phyloP scores from a whole-genome alignment of 2,888 invertebrate genomes.

The Panopea generosa region DNA sequence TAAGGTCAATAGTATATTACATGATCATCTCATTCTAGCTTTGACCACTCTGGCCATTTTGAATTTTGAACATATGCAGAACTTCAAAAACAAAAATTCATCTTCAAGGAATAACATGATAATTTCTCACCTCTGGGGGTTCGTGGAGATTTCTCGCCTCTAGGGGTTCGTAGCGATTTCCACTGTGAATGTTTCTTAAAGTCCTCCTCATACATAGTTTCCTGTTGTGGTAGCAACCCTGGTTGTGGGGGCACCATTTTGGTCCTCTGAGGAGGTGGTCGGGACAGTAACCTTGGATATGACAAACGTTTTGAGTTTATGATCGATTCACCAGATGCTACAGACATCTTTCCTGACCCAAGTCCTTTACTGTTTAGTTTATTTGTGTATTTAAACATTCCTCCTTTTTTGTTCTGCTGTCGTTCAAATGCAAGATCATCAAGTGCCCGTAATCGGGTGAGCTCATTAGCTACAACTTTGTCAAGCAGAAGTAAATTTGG shows the following conservation, averaged over 20 bases:
- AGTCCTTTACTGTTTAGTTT: slow-evolving; percentile 6
- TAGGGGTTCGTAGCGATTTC: slow-evolving; percentile 32
- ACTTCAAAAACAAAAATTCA: too few species aligned
- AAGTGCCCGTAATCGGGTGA: slow-evolving; percentile 67
- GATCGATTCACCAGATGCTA: not conserved
- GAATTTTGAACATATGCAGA: too few species aligned
- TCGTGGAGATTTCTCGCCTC: slow-evolving; percentile 33
- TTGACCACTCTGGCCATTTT: too few species aligned
- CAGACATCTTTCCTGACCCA: slow-evolving; percentile 10
- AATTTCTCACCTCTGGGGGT: too few species aligned
- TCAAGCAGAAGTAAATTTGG: slow-evolving; percentile 79
- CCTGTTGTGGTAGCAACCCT: slow-evolving; percentile 50
- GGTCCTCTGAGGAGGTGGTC: slow-evolving; percentile 18
- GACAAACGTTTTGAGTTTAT: slow-evolving; percentile 71
- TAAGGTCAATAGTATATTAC: too few species aligned
- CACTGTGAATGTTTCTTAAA: slow-evolving; percentile 40
- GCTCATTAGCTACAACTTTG: slow-evolving; percentile 76
- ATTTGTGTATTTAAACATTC: slow-evolving; percentile 48
- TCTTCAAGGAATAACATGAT: too few species aligned
- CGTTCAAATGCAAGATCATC: slow-evolving; percentile 80
- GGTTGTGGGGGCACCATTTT: slow-evolving; percentile 58
- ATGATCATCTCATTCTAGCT: too few species aligned
- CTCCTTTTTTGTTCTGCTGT: slow-evolving; percentile 75
- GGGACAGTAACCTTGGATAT: slow-evolving; percentile 74
- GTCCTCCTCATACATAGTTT: slow-evolving; percentile 53